Conservation (phyloP, 2,113 vertebrate genomes). For the Hoplias malabaricus region DNA sequence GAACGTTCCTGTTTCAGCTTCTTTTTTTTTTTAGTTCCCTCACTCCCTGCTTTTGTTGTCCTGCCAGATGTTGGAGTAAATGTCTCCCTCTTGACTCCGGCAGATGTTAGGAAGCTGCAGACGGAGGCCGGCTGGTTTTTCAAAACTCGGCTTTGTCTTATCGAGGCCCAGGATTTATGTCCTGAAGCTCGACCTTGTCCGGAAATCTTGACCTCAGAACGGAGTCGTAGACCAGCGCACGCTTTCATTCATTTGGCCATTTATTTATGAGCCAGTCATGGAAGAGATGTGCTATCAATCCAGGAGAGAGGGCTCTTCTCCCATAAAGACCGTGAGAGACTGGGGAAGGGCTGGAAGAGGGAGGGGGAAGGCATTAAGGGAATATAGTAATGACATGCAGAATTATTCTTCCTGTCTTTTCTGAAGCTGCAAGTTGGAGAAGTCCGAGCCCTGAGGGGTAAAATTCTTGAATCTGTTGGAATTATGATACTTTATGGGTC, state of each 20-base stretch:
- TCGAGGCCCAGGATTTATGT: not conserved
- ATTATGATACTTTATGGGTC: not conserved
- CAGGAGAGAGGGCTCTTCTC: not conserved
- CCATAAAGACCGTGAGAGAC: not conserved
- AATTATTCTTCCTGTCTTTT: not conserved
- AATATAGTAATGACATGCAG: not conserved
- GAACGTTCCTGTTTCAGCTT: not conserved
- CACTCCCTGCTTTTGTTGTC: not conserved
- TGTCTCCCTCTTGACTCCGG: not conserved
- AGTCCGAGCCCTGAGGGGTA: not conserved
- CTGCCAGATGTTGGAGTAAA: constrained; percentile 2
- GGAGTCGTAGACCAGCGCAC: not conserved
- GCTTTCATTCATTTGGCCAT: not conserved
- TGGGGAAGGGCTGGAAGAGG: too few relatives aligned
- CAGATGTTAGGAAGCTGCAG: constrained; percentile 7
- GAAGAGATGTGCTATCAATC: not conserved
- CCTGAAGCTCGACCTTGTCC: not conserved
- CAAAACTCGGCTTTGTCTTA: not conserved
- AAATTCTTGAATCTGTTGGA: not conserved
- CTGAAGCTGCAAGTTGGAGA: not conserved
- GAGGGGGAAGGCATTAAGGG: not conserved
- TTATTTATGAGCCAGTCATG: not conserved
- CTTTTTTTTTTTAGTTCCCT: too few relatives aligned
- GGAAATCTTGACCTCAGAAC: not conserved
- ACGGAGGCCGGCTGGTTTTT: not conserved